Base-by-base conservation (phyloP, 2,888 invertebrate species). In the Lasioglossum leucozonium region DNA sequence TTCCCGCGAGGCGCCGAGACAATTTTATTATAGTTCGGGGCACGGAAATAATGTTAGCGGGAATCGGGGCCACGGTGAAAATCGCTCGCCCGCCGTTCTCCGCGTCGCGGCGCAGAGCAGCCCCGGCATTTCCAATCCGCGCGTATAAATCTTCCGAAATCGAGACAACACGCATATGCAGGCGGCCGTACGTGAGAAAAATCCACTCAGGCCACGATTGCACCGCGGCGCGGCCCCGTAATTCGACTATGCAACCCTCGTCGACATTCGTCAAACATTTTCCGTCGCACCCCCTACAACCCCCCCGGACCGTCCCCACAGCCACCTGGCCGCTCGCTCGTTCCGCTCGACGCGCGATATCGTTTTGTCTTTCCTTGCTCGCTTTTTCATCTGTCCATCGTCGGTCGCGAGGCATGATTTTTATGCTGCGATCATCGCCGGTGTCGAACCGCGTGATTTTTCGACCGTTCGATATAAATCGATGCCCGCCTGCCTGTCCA, bases 211-310 rank as follows among this genome's bases (percentile, higher is more conserved):
- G 37, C 75, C 75, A 37, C 69, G 73, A 79, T 76, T 77, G 77
- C 77, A 37, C 47, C 72, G 72, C 74, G 47, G 51, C 44, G 72
- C 69, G 47, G 51, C 44, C 74, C 55, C 82, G 81, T 77, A 82
- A 85, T 82, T 85, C 75, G 75, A 65, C 72, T 72, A 72, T 76
- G 72, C 82, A 44, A 76, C 67, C 72, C 74, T 72, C 82, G 82
- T 82, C 82, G 82, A 78, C 82, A 67, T 82, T 85, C 82, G 82
- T 85, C 84, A 82, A 82, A 85, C 79, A 85, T 83, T 83, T 77
- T 67, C 40, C 69, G 69, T 37, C 10, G n/a, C 22, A 18, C 69
- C 69, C n/a, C 22, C 40, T 8, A 22, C 10, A 22, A 30, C 22
- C 67, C 37, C 37, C 69, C 18, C n/a, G 4, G 1, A 11, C n/a